Evolutionary conservation across 2,797 vertebrate species (phyloP).

Genomic region (Setipinna tenuifilis): DNA sequence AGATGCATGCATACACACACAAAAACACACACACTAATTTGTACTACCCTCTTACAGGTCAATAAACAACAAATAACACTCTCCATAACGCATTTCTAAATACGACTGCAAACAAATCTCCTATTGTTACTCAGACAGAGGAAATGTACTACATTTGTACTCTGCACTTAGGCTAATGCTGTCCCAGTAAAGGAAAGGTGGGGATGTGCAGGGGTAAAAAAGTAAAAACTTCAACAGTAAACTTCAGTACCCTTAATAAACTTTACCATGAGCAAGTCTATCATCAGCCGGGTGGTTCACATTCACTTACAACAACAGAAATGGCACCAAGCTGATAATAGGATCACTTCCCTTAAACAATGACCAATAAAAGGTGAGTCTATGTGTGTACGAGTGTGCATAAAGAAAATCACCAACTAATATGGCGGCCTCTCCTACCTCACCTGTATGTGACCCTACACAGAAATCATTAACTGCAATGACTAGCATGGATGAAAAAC

Average conservation of each 20-base stretch:
- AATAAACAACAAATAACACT: not conserved
- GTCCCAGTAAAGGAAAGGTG: too few species aligned
- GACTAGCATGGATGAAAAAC: not conserved
- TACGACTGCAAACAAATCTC: not conserved
- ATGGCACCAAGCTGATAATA: too few species aligned
- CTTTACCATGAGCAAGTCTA: too few species aligned
- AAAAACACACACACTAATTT: not conserved
- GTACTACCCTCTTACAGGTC: not conserved
- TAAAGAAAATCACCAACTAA: constrained; percentile 56
- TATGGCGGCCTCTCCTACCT: constrained; percentile 60
- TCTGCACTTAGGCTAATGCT: not conserved
- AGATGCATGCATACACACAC: too few species aligned
- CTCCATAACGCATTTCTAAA: not conserved
- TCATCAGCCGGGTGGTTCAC: too few species aligned
- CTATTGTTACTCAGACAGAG: not conserved
- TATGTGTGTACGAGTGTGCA: constrained; percentile 41
- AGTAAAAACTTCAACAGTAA: too few species aligned
- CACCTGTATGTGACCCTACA: constrained; percentile 68
- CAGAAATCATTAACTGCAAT: constrained; percentile 65
- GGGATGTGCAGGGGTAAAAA: too few species aligned
- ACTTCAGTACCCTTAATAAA: too few species aligned
- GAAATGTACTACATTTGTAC: not conserved
- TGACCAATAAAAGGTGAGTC: not conserved
- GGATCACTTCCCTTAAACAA: too few species aligned
- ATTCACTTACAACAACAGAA: too few species aligned